Evolutionary conservation across 2,797 vertebrate genomes (phyloP).

Genomic region (Periophthalmus magnuspinnatus): DNA sequence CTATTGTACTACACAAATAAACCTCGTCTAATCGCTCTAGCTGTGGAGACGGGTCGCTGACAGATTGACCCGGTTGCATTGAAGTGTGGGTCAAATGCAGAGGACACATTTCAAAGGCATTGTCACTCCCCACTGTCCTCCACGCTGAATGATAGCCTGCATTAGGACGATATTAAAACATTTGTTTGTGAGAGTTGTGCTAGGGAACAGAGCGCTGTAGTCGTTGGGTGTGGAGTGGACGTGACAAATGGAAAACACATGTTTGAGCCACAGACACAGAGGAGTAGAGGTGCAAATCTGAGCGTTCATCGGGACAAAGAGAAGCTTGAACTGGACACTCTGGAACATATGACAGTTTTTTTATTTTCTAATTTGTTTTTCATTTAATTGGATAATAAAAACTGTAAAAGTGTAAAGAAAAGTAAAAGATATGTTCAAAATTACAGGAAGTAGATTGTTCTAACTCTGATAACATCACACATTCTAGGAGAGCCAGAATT

Average conservation of each 20-base stretch:
- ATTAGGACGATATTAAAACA: constrained; percentile 27
- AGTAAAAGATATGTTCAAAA: too few relatives aligned
- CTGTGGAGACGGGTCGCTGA: too few relatives aligned
- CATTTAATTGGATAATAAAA: too few relatives aligned
- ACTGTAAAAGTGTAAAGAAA: too few relatives aligned
- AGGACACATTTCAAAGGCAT: background rate
- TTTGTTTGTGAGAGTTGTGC: constrained; percentile 25
- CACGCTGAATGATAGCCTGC: constrained; percentile 8
- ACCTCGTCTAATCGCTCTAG: too few relatives aligned
- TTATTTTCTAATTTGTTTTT: too few relatives aligned
- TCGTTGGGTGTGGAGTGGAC: constrained; percentile 31
- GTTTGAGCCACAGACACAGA: constrained; percentile 52
- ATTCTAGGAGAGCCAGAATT: too few relatives aligned
- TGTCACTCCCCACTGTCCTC: background rate
- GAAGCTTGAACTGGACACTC: constrained; percentile 28
- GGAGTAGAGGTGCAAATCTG: constrained; percentile 62
- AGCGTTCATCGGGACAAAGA: constrained; percentile 40
- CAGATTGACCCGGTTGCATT: too few relatives aligned
- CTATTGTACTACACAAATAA: too few relatives aligned
- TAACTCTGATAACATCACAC: too few relatives aligned
- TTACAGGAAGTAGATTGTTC: too few relatives aligned
- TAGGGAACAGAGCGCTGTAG: constrained; percentile 41
- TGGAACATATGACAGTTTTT: background rate
- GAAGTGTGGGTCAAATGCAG: too few relatives aligned
- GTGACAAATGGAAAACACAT: constrained; percentile 74